Percentiles rank a stretch among this genome's conserved stretches.
phyloP scores from a whole-genome alignment of 1,140 invertebrate genomes.

The Onthophagus taurus region DNA sequence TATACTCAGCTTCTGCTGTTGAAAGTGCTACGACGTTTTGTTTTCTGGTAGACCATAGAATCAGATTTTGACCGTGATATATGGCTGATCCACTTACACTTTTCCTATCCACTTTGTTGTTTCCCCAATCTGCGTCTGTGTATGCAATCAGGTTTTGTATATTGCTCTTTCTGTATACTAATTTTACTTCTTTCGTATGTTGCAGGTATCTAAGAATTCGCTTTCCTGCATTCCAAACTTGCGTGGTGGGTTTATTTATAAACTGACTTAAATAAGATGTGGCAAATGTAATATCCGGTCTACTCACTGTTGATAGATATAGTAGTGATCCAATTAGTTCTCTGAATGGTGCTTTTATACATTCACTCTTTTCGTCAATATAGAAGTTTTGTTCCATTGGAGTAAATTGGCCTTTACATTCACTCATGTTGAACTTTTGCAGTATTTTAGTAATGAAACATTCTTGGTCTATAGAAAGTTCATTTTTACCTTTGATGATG shows the following conservation, averaged over 20 bases:
- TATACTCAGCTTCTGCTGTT: slow-evolving; percentile 26
- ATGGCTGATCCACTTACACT: slow-evolving; percentile 23
- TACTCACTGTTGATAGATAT: slow-evolving; percentile 4
- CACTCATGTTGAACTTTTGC: slow-evolving; percentile 4
- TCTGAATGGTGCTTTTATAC: slow-evolving; percentile 4
- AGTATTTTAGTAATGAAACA: neutral
- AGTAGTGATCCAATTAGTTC: slow-evolving; percentile 1
- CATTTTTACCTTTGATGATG: neutral
- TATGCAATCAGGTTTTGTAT: neutral
- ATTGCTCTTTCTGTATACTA: neutral
- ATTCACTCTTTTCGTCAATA: neutral
- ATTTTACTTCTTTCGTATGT: neutral
- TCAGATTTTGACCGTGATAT: slow-evolving; percentile 13
- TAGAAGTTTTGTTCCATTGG: neutral
- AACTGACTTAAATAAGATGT: slow-evolving; percentile 2
- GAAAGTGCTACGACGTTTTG: slow-evolving; percentile 23
- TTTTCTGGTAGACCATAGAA: slow-evolving; percentile 25
- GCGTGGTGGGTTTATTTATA: slow-evolving; percentile 8
- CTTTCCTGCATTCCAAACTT: slow-evolving; percentile 7
- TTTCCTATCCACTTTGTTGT: slow-evolving; percentile 22
- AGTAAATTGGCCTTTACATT: neutral
- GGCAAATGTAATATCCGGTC: slow-evolving; percentile 9
- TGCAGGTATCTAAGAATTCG: slow-evolving; percentile 3
- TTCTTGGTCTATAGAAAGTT: neutral
- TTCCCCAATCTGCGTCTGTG: slow-evolving; percentile 21